Conservation (phyloP, 2,888 invertebrate species). For the Melikaiella ostensackeni region DNA sequence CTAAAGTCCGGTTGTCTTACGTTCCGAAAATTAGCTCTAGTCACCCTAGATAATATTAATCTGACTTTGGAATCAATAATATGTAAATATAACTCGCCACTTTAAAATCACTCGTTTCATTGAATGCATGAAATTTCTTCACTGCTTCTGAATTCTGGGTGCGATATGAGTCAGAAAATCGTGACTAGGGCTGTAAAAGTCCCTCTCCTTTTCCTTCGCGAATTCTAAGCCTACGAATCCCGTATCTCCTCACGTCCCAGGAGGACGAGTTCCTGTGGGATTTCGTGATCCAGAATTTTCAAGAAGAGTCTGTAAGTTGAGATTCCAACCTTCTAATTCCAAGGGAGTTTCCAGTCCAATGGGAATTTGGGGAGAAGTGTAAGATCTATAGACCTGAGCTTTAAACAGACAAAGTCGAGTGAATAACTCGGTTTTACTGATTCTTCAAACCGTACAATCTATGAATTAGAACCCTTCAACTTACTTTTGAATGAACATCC, state of each 20-base stretch:
- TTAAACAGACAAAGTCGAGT: background rate
- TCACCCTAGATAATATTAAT: too few relatives aligned
- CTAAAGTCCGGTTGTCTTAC: too few relatives aligned
- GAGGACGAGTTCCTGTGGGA: slow-evolving; percentile 39
- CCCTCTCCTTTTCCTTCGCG: slow-evolving; percentile 3
- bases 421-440: slow-evolving; percentile 5
- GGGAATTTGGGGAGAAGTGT: background rate
- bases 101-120: slow-evolving; percentile 14
- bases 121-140: background rate
- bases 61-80: background rate
- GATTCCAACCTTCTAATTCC: slow-evolving; percentile 33
- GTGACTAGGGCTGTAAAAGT: slow-evolving; percentile 34
- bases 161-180: slow-evolving; percentile 25
- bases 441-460: background rate
- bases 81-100: background rate
- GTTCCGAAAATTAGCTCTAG: too few relatives aligned
- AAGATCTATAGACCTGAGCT: background rate
- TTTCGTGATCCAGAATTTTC: slow-evolving; percentile 34
- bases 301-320: slow-evolving; percentile 34
- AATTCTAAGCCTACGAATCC: slow-evolving; percentile 20
- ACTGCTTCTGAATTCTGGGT: slow-evolving; percentile 4
- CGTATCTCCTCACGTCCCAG: slow-evolving; percentile 35
- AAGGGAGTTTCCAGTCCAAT: slow-evolving; percentile 9
- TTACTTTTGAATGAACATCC: background rate
- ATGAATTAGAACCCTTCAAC: background rate